phyloP scores from a whole-genome alignment of 2,888 invertebrate species.

The Nematopogon swammerdamellus region DNA sequence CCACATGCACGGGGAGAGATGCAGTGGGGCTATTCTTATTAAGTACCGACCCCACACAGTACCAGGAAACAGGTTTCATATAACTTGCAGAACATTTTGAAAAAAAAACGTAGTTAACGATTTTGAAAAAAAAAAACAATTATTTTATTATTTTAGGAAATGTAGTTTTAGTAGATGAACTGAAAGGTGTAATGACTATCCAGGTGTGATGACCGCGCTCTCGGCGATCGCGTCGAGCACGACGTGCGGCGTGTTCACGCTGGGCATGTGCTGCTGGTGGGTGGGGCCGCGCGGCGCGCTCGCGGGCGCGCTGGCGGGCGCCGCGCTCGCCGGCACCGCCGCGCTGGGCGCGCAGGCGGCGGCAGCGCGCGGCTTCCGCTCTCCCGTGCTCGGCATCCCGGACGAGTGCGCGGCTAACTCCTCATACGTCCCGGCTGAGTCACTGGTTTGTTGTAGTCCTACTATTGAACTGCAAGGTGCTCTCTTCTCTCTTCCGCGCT shows the following conservation, averaged over 20 bases:
- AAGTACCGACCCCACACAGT: too few species aligned
- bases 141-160: too few species aligned
- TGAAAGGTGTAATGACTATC: too few species aligned
- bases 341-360: slow-evolving; percentile 68
- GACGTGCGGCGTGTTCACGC: slow-evolving; percentile 77
- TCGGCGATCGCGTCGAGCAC: slow-evolving; percentile 84
- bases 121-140: too few species aligned
- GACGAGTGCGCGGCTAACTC: slow-evolving; percentile 26
- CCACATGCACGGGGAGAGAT: too few species aligned
- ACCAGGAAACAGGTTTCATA: too few species aligned
- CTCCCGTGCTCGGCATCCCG: slow-evolving; percentile 33
- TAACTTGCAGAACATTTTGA: too few species aligned
- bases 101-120: too few species aligned
- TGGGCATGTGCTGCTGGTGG: slow-evolving; percentile 82
- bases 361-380: slow-evolving; percentile 55
- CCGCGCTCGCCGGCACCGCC: slow-evolving; percentile 58
- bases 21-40: too few species aligned
- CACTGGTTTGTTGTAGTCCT: slow-evolving; percentile 20
- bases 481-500: slow-evolving; percentile 46
- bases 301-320: slow-evolving; percentile 59
- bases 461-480: too few species aligned
- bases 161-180: too few species aligned
- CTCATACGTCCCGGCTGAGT: slow-evolving; percentile 31
- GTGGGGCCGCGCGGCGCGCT: slow-evolving; percentile 65
- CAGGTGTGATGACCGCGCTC: slow-evolving; percentile 66